A percentile compares a stretch with the other conserved stretches of the same genome.
These are phyloP conservation scores for Thalassarche chlororhynchos DNA, from an alignment of 2,113 vertebrate genomes.

Conservation along the genomic window DNA sequence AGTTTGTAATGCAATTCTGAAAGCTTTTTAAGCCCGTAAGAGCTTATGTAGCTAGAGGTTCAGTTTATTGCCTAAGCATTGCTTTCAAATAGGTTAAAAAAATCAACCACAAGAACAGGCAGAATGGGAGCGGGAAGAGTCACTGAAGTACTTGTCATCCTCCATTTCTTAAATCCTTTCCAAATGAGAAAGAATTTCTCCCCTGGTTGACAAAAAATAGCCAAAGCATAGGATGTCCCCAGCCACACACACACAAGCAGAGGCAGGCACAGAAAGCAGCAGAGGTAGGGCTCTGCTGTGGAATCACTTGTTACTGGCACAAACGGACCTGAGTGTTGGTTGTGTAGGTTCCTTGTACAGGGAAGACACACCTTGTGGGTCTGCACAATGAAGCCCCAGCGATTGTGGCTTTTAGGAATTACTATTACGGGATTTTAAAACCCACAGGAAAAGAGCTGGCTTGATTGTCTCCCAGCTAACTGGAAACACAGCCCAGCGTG, in stretches of 20 bases:
- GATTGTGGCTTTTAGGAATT: neutral
- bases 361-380: neutral
- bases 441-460: neutral
- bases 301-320: neutral
- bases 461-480: neutral
- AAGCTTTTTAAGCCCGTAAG: neutral
- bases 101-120: neutral
- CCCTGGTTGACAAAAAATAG: neutral
- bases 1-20: neutral
- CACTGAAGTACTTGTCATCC: neutral
- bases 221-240: neutral
- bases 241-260: neutral
- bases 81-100: neutral
- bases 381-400: neutral
- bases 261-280: neutral
- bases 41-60: neutral
- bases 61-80: neutral
- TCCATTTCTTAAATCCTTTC: neutral
- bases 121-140: neutral
- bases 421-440: neutral
- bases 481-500: neutral
- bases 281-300: neutral
- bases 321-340: rapidly evolving
- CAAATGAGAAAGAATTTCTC: neutral
- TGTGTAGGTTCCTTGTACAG: neutral